phyloP scores from a whole-genome alignment of 2,888 invertebrate genomes.

The Holacanthella duospinosa region DNA sequence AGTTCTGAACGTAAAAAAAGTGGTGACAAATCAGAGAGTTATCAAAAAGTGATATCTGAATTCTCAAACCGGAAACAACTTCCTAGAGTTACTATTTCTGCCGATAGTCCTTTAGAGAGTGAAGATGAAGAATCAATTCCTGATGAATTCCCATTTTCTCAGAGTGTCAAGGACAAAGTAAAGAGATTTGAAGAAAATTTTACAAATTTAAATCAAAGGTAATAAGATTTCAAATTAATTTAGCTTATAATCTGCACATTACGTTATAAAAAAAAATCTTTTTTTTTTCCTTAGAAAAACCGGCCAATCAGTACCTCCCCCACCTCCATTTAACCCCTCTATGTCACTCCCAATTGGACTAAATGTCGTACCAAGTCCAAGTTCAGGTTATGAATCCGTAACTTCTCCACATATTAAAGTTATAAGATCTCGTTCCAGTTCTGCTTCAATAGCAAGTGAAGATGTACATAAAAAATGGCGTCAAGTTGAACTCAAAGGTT shows the following conservation, averaged over 20 bases:
- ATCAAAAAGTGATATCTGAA: background rate
- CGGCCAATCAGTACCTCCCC: too few species aligned
- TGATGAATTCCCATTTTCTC: background rate
- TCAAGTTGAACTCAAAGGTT: constrained; percentile 25
- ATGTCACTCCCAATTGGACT: background rate
- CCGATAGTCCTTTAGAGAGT: background rate
- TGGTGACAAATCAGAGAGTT: background rate
- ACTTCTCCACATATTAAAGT: background rate
- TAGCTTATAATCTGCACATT: too few species aligned
- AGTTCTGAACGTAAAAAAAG: background rate
- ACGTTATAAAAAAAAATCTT: too few species aligned
- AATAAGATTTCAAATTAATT: too few species aligned
- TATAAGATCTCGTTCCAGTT: constrained; percentile 2
- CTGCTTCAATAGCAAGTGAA: constrained; percentile 24
- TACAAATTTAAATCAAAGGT: background rate
- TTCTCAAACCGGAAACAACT: background rate
- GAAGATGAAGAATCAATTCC: too few species aligned
- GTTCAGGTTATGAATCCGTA: constrained; percentile 13
- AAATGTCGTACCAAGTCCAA: background rate
- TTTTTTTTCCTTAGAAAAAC: too few species aligned
- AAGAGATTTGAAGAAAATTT: background rate
- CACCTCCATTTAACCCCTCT: too few species aligned
- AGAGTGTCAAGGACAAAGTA: background rate
- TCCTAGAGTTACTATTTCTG: background rate
- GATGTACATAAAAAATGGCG: constrained; percentile 19